Percentiles rank a stretch among this genome's conserved stretches.
Evolutionary conservation across 2,113 vertebrate species (phyloP).

Genomic region (Azemiops feae): DNA sequence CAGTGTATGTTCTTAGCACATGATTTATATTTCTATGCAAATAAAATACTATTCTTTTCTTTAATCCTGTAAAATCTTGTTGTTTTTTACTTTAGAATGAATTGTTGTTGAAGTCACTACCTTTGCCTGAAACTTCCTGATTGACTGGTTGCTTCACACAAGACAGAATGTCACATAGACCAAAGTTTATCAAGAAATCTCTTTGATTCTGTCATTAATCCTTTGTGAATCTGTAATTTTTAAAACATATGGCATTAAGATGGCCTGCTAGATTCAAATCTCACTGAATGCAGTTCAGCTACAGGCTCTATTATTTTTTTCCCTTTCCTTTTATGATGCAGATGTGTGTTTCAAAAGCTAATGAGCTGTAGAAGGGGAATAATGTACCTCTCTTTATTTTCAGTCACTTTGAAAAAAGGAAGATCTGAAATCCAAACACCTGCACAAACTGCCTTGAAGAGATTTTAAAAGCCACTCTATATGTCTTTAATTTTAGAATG

Average conservation of each 20-base stretch:
- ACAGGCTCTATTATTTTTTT: neutral
- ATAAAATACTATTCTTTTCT: neutral
- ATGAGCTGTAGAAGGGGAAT: constrained; percentile 2
- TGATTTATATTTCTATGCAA: neutral
- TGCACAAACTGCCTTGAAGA: neutral
- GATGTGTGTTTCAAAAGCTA: neutral
- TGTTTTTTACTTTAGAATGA: neutral
- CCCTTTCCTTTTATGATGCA: rapidly evolving
- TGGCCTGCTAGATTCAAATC: neutral
- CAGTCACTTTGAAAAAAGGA: neutral
- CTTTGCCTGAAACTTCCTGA: constrained; percentile 21
- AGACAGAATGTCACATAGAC: constrained; percentile 20
- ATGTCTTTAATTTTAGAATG: neutral
- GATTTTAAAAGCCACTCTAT: neutral
- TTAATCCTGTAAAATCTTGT: neutral
- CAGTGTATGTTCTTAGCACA: neutral
- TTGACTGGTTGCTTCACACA: constrained; percentile 13
- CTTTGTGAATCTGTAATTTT: neutral
- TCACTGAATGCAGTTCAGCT: neutral
- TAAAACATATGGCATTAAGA: neutral
- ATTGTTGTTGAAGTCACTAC: constrained; percentile 6
- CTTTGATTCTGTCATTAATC: neutral
- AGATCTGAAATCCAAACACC: neutral
- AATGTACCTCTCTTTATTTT: constrained; percentile 2
- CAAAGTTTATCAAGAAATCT: constrained; percentile 27